Evolutionary conservation across 1,140 invertebrate species (phyloP), one percentile per base, ranked within the genome.

Genomic region (Cydia strobilella): DNA sequence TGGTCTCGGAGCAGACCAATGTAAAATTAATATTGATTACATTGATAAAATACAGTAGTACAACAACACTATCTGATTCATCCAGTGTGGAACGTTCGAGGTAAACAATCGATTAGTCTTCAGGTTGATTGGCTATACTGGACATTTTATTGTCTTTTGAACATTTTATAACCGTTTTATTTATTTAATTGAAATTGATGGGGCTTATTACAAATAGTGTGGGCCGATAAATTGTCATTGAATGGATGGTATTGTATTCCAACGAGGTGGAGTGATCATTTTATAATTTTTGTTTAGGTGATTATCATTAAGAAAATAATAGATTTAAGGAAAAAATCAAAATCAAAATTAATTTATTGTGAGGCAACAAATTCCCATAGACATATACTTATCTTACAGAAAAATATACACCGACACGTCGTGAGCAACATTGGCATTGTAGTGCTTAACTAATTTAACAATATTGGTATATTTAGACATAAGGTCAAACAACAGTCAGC

Each of bases 151-250:
- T 85, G 87, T 86, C 79, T 79, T 83, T 88, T 78, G 76, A 81
- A 80, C 79, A 86, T 87, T 90, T 88, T 89, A 92, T 90, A 89
- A 87, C 85, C 85, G 80, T 87, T 86, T 89, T 86, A 85, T 82
- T 89, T 86, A 89, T 89, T 86, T 91, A 88, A 89, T 91, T 90
- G 88, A 82, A 86, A 86, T 88, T 81, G 83, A 90, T 86, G 82
- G 84, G 81, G 75, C 80, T 79, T 75, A 78, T 79, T 80, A 78
- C 71, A 76, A 75, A 77, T 79, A 72, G 82, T 77, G 83, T 84
- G 81, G 83, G 80, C 73, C 62, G 78, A 77, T 76, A 76, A 80
- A 79, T 78, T 79, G 72, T 73, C 71, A 76, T 73, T 78, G 76
- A 72, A 71, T 75, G 75, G 71, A 66, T 78, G 20, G 48, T 66